Conservation (phyloP, 1,140 invertebrate genomes). For the Arctopsyche grandis region DNA sequence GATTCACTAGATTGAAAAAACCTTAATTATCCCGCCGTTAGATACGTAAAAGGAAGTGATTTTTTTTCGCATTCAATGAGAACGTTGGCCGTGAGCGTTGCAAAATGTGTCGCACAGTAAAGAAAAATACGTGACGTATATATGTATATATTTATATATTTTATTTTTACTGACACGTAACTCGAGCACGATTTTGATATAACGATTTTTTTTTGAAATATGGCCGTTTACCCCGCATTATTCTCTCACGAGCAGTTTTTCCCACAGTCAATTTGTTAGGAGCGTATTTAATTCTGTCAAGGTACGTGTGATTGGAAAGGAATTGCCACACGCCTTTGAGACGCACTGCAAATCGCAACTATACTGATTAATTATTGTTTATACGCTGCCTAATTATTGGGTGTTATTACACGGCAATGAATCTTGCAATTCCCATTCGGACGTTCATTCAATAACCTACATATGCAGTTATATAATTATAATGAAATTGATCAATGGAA, state of each 20-base stretch:
- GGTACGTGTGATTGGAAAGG: conserved; percentile 33
- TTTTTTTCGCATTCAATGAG: background rate
- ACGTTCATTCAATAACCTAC: too few species aligned
- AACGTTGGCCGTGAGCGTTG: conserved; percentile 2
- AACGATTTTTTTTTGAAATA: conserved; percentile 26
- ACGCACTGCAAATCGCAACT: background rate
- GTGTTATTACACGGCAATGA: background rate
- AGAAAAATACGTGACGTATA: conserved; percentile 5
- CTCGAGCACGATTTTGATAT: conserved; percentile 20
- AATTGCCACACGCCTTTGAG: conserved; percentile 1
- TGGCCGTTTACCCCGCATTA: conserved; percentile 1
- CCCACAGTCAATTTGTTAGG: conserved; percentile 34
- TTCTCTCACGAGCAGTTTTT: conserved; percentile 35
- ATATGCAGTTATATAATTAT: too few species aligned
- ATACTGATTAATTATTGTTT: conserved; percentile 15
- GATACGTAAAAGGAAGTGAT: background rate
- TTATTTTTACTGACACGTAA: background rate
- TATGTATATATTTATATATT: background rate
- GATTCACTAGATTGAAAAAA: too few species aligned
- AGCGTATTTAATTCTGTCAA: conserved; percentile 20
- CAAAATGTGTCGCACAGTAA: conserved; percentile 10
- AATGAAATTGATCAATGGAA: too few species aligned
- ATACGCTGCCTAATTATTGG: background rate
- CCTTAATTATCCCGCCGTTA: too few species aligned
- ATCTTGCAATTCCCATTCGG: background rate